phyloP scores from a whole-genome alignment of 2,888 invertebrate genomes.

The Drosophila tripunctata region DNA sequence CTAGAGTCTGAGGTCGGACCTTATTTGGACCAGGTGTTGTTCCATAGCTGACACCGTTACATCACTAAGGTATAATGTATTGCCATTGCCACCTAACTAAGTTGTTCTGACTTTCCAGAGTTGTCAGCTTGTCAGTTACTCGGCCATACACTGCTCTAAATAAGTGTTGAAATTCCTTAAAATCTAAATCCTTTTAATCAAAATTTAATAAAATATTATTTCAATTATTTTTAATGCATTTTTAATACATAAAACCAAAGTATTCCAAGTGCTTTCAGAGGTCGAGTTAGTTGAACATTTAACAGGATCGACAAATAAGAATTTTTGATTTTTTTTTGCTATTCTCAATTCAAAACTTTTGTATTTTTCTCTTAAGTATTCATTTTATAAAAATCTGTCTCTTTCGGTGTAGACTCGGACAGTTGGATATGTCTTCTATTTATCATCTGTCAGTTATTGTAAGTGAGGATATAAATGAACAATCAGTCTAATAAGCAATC shows the following conservation, averaged over 20 bases:
- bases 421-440: conserved; percentile 1
- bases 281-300: too few relatives aligned
- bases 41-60: conserved; percentile 2
- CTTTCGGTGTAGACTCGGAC: conserved; percentile 2
- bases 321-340: too few relatives aligned
- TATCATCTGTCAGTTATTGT: conserved; percentile 9
- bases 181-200: too few relatives aligned
- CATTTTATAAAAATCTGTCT: too few relatives aligned
- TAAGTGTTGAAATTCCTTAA: too few relatives aligned
- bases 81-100: conserved; percentile 20
- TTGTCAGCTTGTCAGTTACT: conserved; percentile 20
- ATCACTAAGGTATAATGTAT: conserved; percentile 15
- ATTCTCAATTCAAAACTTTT: background rate
- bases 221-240: background rate
- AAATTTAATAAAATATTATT: too few relatives aligned
- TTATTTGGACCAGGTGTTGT: conserved; percentile 25
- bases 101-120: conserved; percentile 18
- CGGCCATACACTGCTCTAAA: background rate
- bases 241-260: too few relatives aligned
- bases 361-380: too few relatives aligned
- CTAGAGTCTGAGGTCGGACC: background rate
- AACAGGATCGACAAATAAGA: too few relatives aligned
- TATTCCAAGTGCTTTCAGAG: too few relatives aligned
- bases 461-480: conserved; percentile 14
- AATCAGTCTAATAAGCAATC: conserved; percentile 17